A percentile compares a stretch with the other conserved stretches of the same genome.
Conservation (phyloP, 1,140 invertebrate genomes). For the Paraescarpia echinospica region DNA sequence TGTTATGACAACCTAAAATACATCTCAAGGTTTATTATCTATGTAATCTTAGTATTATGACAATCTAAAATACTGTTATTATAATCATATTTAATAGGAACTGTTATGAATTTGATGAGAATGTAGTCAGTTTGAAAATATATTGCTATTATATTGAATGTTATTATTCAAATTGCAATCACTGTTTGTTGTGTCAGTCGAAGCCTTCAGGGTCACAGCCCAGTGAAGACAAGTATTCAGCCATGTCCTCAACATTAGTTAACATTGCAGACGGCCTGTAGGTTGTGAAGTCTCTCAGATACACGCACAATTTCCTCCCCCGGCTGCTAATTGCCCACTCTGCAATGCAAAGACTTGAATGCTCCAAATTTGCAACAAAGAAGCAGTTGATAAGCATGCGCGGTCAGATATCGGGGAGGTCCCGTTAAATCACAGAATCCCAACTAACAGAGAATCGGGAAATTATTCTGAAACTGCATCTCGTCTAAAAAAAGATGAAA, state of each 20-base stretch:
- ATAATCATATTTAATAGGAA: too few relatives aligned
- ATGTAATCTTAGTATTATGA: too few relatives aligned
- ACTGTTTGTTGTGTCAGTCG: too few relatives aligned
- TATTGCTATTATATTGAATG: too few relatives aligned
- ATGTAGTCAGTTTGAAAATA: too few relatives aligned
- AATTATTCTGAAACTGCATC: neutral
- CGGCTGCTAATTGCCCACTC: neutral
- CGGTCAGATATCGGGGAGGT: neutral
- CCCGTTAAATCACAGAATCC: neutral
- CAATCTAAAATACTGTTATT: too few relatives aligned
- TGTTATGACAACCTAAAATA: too few relatives aligned
- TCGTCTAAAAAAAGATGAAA: neutral
- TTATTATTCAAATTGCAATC: too few relatives aligned
- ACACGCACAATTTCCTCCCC: neutral
- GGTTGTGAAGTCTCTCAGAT: neutral
- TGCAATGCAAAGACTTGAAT: neutral
- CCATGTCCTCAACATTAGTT: neutral
- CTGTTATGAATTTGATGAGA: too few relatives aligned
- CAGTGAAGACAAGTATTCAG: neutral
- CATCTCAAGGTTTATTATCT: too few relatives aligned
- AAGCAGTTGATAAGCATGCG: neutral
- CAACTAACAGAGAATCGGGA: neutral
- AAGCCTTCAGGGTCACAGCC: neutral
- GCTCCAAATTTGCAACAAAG: conserved; percentile 4
- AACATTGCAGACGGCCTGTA: neutral